Base-by-base conservation (phyloP, 2,113 vertebrate species). In the Phaethon lepturus region DNA sequence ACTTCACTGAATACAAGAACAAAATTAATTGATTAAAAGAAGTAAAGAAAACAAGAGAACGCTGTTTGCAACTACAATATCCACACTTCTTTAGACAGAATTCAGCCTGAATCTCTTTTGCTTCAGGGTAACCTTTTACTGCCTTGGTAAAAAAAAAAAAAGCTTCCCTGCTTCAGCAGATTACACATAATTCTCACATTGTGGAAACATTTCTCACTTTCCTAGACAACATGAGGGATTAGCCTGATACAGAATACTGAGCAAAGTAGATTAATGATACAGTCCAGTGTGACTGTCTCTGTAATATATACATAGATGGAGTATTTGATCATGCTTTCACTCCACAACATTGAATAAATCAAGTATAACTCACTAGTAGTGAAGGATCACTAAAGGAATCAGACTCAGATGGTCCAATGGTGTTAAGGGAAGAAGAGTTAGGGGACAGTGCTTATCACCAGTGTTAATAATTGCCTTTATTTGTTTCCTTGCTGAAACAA, bases 1-100 rank as follows among this genome's bases (percentile, higher is more conserved):
- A 33, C 4, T 50, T 91, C n/a, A 56, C 1, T 64, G 35, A 90
- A 60, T 47, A 50, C 1, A 58, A 26, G 56, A 78, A 66, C 7
- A 58, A 71, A 66, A 68, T 22, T 3, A 55, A 50, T 35, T 25
- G 0, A 4, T 47, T 77, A 0, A 26, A 66, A 53, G 50, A 68
- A 26, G 3, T 11, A 13, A 49, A 67, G 9, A 67, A 81, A 78
- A 25, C 15, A 73, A 67, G 22, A 75, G 4, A 62, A 29, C 9
- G 3, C 1, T 2, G 3, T 63, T 73, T 72, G 7, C 11, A 75
- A 17, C 24, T 40, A 38, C 9, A 63, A 19, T 31, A 50, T 16
- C 17, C 78, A 26, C 7, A 47, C 4, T 29, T 69, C n/a, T 8
- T 5, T 40, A 35, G 8, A 50, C 9, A 75, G 4, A 17, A 80